Conservation (phyloP, 2,888 invertebrate species). For the Chirona hameri region DNA sequence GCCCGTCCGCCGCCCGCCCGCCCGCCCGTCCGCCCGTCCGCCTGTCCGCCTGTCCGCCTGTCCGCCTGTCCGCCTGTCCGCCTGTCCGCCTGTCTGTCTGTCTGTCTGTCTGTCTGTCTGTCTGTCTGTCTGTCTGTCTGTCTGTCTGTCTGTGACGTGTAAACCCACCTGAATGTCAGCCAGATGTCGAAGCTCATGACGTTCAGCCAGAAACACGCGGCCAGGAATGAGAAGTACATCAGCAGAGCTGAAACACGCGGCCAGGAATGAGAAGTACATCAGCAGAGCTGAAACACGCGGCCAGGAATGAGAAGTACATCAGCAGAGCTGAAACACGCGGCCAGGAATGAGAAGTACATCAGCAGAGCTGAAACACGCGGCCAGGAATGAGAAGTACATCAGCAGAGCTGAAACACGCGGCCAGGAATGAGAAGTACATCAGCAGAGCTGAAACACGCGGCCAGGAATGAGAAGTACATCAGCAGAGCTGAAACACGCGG, state of each 20-base stretch:
- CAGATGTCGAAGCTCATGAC: slow-evolving; percentile 65
- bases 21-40: too few relatives aligned
- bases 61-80: slow-evolving; percentile 30
- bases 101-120: too few relatives aligned
- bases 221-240: slow-evolving; percentile 61
- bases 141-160: too few relatives aligned
- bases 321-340: slow-evolving; percentile 56
- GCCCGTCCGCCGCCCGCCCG: too few relatives aligned
- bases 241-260: background rate
- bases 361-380: slow-evolving; percentile 56
- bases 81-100: slow-evolving; percentile 33
- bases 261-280: too few relatives aligned
- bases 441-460: slow-evolving; percentile 56
- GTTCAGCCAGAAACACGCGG: slow-evolving; percentile 66
- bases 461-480: slow-evolving; percentile 61
- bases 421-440: slow-evolving; percentile 61
- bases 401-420: slow-evolving; percentile 56
- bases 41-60: too few relatives aligned
- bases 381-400: slow-evolving; percentile 61
- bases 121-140: too few relatives aligned
- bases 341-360: slow-evolving; percentile 61
- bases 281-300: slow-evolving; percentile 64
- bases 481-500: slow-evolving; percentile 56
- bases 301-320: slow-evolving; percentile 61
- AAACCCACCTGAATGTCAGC: slow-evolving; percentile 55